Evolutionary conservation across 2,113 vertebrate species (phyloP), one percentile per base, ranked within the genome.

Genomic region (Proteles cristata): DNA sequence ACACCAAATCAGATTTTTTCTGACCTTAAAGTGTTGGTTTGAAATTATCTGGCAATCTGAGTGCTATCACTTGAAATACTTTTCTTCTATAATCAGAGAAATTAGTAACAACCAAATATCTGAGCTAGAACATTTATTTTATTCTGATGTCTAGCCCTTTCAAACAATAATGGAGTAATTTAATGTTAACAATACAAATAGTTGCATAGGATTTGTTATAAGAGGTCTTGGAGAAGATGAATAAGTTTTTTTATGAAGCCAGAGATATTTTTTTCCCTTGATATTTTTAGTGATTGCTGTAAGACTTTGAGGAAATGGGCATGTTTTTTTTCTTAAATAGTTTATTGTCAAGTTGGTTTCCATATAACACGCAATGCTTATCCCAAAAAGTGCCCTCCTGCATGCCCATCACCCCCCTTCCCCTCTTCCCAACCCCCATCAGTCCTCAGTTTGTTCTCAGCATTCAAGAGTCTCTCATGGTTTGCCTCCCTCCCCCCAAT

Each of bases 121-220:
- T 93, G 28, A 69, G 25, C 28, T 80, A 87, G 33, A 14, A 55
- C 16, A 80, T 48, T 96, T 94, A 77, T 77, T 79, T 1, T 58
- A 81, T 95, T 94, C 25, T 93, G 15, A 82, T 77, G 0, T 71
- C 2, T 76, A 26, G 19, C 7, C 26, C 4, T 94, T 92, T 93
- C 95, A 8, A 92, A 84, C 35, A 96, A 77, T 85, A 50, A 35
- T 94, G 31, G 11, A 43, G 93, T 94, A 95, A 76, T 81, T 89
- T 94, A 94, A 93, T 61, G 65, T 73, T 94, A 88, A 90, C 16
- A 21, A 73, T 81, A 45, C 1, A 63, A 63, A 65, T 82, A 91
- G 48, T 79, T 90, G 31, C 39, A 35, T 53, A 4, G 28, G 10
- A 15, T 23, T 94, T 90, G 4, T 65, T 71, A 48, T 88, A 71